A percentile compares a stretch with the other conserved stretches of the same genome.
Evolutionary conservation across 2,113 vertebrate genomes (phyloP).

Genomic region (Oriolus oriolus): DNA sequence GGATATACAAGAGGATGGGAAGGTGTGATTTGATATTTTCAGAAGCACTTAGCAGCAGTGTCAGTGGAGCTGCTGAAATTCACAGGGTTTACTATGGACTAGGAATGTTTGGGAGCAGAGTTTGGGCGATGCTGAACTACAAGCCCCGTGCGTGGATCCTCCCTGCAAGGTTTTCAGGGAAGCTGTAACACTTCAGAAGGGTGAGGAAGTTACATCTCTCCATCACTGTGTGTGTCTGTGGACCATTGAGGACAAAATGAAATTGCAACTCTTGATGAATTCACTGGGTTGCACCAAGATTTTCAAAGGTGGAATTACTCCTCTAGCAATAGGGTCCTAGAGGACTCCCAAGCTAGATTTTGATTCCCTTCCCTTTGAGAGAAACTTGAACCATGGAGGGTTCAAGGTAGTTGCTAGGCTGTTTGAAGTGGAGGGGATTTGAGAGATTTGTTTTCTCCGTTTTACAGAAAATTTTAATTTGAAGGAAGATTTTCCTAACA

Average conservation of each 20-base stretch:
- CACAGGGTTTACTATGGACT: neutral
- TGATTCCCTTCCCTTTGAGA: conserved; percentile 8
- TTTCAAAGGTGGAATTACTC: conserved; percentile 22
- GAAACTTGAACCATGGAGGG: conserved; percentile 16
- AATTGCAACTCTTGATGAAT: conserved; percentile 3
- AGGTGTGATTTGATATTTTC: neutral
- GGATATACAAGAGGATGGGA: neutral
- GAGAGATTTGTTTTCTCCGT: neutral
- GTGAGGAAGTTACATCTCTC: neutral
- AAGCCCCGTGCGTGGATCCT: neutral
- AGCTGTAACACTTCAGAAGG: neutral
- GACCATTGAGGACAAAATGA: neutral
- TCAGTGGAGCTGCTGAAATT: neutral
- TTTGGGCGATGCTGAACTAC: neutral
- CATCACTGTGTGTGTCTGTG: neutral
- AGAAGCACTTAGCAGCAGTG: neutral
- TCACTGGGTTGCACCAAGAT: neutral
- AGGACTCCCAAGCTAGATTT: neutral
- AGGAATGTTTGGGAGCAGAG: neutral
- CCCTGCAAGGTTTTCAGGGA: neutral
- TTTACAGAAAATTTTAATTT: conserved; percentile 30
- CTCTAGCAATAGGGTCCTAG: neutral
- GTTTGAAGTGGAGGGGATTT: neutral
- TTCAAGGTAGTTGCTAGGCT: conserved; percentile 27
- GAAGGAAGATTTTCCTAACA: neutral